These are phyloP conservation scores for Sebastes kiyomatsui DNA, from an alignment of 2,797 vertebrate species.

Conservation along the genomic window DNA sequence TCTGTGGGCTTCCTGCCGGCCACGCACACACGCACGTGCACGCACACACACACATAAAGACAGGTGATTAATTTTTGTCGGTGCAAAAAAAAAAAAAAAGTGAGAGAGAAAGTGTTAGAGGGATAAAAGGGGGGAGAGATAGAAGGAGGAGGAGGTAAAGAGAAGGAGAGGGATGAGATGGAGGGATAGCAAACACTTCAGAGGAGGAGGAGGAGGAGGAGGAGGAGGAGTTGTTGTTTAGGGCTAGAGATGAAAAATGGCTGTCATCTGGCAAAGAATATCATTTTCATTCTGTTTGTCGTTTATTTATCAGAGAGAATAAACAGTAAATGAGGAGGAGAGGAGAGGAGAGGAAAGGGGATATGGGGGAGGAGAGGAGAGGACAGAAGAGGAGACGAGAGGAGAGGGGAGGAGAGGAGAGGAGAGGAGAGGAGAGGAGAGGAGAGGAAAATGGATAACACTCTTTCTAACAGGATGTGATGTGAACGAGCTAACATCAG, in stretches of 20 bases:
- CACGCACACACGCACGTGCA: constrained; percentile 66
- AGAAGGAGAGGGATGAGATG: constrained; percentile 55
- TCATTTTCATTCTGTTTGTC: constrained; percentile 70
- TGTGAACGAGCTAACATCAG: too few relatives aligned
- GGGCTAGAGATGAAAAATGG: constrained; percentile 72
- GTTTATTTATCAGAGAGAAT: constrained; percentile 53
- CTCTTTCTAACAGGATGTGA: too few relatives aligned
- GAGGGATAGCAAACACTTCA: constrained; percentile 57
- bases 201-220: neutral
- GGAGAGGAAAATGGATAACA: neutral
- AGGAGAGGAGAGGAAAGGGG: neutral
- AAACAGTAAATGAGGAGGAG: constrained; percentile 32
- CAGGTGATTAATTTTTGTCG: constrained; percentile 78
- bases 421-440: too few relatives aligned
- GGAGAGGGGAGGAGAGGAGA: neutral
- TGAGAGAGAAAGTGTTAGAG: constrained; percentile 62
- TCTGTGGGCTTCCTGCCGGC: constrained; percentile 74
- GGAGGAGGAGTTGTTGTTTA: constrained; percentile 37
- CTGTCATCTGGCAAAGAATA: constrained; percentile 68
- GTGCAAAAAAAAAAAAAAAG: constrained; percentile 47
- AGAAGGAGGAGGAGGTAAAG: constrained; percentile 11
- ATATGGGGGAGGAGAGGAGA: too few relatives aligned
- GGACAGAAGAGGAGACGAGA: too few relatives aligned
- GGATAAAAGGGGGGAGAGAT: constrained; percentile 14
- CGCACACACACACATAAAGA: constrained; percentile 59